Evolutionary conservation across 30 jellyfish, hydroid and myxozoan genomes (phyloP).

Genomic region (Sanderia malayensis): DNA sequence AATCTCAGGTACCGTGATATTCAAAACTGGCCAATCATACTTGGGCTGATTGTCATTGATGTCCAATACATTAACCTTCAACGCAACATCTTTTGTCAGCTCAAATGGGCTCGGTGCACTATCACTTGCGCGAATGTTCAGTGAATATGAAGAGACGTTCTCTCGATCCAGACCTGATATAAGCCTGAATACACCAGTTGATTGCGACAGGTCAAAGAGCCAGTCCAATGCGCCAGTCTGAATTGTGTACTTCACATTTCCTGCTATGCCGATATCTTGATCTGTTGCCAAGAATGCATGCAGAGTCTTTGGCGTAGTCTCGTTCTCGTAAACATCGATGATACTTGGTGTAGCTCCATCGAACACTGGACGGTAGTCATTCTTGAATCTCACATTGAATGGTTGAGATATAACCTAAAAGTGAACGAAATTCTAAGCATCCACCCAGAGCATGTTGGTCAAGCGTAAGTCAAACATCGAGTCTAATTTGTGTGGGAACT

Average conservation of each 20-base stretch:
- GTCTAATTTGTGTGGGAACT: background rate
- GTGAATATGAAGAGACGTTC: constrained; percentile 34
- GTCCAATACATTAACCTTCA: constrained; percentile 58
- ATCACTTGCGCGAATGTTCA: constrained; percentile 65
- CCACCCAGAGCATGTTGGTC: no score
- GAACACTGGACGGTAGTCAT: constrained; percentile 69
- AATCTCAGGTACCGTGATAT: constrained; percentile 61
- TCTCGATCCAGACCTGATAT: constrained; percentile 65
- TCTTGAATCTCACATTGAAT: constrained; percentile 69
- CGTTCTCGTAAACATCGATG: constrained; percentile 54
- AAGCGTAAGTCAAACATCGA: background rate
- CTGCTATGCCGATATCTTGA: constrained; percentile 72
- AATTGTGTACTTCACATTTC: constrained; percentile 32
- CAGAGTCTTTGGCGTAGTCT: constrained; percentile 33
- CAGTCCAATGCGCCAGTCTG: constrained; percentile 14
- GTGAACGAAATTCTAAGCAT: background rate
- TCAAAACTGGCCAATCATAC: constrained; percentile 51
- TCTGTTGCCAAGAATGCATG: constrained; percentile 69
- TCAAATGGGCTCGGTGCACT: constrained; percentile 89
- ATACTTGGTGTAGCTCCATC: constrained; percentile 14
- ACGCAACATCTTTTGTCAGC: constrained; percentile 17
- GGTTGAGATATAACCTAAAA: constrained; percentile 60
- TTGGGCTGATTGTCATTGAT: constrained; percentile 72
- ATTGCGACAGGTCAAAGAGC: constrained; percentile 35
- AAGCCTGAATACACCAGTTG: constrained; percentile 53